Base-by-base conservation (phyloP, 2,113 vertebrate species). In the Elaphurus davidianus region DNA sequence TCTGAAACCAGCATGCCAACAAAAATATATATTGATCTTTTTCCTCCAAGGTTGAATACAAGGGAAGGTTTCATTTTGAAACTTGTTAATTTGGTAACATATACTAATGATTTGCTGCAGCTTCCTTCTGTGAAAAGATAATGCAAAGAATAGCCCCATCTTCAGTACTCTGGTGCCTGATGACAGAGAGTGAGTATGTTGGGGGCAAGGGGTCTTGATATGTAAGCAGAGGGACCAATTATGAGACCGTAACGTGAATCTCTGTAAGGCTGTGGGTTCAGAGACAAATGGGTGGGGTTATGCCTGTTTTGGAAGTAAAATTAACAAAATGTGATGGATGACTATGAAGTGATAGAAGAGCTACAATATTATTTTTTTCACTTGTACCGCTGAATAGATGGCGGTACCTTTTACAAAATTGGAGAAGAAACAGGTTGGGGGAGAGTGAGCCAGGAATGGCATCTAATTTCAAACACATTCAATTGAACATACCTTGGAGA, bases 51-150 rank as follows among this genome's bases (percentile, higher is more conserved):
- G 67, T 19, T 64, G 91, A 52, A n/a, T 15, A 17, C 36, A 59
- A 15, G 57, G 85, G 74, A 91, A 8, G 9, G 27, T 91, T 74
- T 92, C 64, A 59, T 95, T 90, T 76, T 83, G 55, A 94, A 93
- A 59, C 43, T 36, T 96, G 47, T 93, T 74, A 57, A 89, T 94
- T 97, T 94, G 45, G n/a, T 83, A 81, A 86, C 13, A 25, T 27
- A 15, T 6, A n/a, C 78, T 81, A 62, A 92, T 59, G 43, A 57
- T 82, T 83, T 85, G 59, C 25, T 86, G 16, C 40, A 43, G 17
- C 25, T 76, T 40, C 47, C 33, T 94, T 88, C 90, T 78, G 84
- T 43, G 36, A 57, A 88, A 81, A 82, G 23, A 95, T 15, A 78
- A 85, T 55, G 30, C 45, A 47, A 87, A 92, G 45, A 36, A 62